A percentile compares a stretch with the other conserved stretches of the same genome.
These are phyloP conservation scores for Pogoniulus pusillus DNA, from an alignment of 2,797 vertebrate genomes.

Conservation along the genomic window DNA sequence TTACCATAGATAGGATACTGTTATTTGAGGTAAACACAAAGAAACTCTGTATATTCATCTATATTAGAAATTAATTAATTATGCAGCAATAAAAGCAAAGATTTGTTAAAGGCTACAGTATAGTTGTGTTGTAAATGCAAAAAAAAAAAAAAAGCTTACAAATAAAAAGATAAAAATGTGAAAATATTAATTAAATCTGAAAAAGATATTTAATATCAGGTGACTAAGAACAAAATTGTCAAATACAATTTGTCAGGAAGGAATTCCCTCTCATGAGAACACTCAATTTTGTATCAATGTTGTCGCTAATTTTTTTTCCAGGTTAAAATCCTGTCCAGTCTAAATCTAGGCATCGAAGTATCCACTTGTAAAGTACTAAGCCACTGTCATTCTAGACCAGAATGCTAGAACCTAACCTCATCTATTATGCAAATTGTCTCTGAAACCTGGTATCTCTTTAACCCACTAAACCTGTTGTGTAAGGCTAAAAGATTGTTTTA, in stretches of 20 bases:
- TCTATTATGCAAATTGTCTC: conserved; percentile 13
- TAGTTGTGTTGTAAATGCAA: neutral
- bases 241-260: neutral
- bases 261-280: neutral
- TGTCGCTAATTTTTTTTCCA: neutral
- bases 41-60: neutral
- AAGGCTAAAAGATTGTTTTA: neutral
- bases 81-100: neutral
- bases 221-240: neutral
- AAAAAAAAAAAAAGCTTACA: neutral
- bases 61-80: neutral
- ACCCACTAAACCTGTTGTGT: neutral
- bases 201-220: neutral
- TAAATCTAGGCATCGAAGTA: neutral
- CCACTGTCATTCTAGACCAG: conserved; percentile 1
- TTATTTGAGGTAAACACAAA: neutral
- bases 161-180: neutral
- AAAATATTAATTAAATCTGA: neutral
- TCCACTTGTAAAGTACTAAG: neutral
- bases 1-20: neutral
- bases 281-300: neutral
- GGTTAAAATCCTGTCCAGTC: neutral
- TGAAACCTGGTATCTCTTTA: neutral
- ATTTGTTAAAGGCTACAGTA: neutral
- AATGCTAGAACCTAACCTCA: neutral